Conservation (phyloP, 1,140 invertebrate genomes). For the Onthophagus taurus region DNA sequence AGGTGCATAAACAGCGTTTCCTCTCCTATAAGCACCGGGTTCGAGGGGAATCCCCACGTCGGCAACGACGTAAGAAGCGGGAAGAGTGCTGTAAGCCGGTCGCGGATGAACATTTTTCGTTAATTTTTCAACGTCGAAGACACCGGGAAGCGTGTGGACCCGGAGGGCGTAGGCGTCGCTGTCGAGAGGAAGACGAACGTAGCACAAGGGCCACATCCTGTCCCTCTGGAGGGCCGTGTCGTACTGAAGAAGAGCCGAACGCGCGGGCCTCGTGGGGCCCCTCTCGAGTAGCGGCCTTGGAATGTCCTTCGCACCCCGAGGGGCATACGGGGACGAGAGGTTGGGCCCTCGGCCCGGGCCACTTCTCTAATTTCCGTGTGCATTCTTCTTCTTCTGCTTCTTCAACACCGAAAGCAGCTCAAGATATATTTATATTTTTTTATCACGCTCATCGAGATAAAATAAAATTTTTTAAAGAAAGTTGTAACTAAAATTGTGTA, state of each 20-base stretch:
- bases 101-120: too few species aligned
- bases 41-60: conserved; percentile 21
- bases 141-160: conserved; percentile 43
- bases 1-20: background rate
- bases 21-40: background rate
- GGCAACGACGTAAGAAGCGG: conserved; percentile 33
- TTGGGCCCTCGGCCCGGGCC: conserved; percentile 28
- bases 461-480: too few species aligned
- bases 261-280: conserved; percentile 12
- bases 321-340: conserved; percentile 8
- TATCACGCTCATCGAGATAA: too few species aligned
- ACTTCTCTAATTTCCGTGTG: conserved; percentile 41
- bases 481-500: too few species aligned
- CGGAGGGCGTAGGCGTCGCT: conserved; percentile 40
- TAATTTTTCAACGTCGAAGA: conserved; percentile 39
- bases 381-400: conserved; percentile 31
- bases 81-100: conserved; percentile 35
- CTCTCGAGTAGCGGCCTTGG: conserved; percentile 39
- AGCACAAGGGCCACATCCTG: conserved; percentile 36
- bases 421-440: too few species aligned
- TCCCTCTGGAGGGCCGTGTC: conserved; percentile 21
- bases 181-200: conserved; percentile 28
- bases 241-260: conserved; percentile 6
- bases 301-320: conserved; percentile 39
- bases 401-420: too few species aligned